Conservation (phyloP, 2,888 invertebrate genomes). For the Allophyes oxyacanthae region DNA sequence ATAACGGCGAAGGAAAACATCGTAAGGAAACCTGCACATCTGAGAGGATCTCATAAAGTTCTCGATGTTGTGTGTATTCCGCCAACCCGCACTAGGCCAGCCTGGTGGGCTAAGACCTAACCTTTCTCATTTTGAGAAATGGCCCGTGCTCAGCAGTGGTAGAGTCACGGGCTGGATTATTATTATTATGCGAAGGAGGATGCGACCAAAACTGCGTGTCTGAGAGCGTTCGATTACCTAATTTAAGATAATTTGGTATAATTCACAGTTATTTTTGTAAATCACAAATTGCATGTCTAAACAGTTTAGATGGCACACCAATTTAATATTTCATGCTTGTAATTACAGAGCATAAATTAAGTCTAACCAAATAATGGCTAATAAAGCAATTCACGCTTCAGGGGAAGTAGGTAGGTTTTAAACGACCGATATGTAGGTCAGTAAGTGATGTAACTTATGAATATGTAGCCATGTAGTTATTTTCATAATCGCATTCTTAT, state of each 20-base stretch:
- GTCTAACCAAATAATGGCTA: constrained; percentile 62
- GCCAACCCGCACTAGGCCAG: too few relatives aligned
- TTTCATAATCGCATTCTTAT: constrained; percentile 79
- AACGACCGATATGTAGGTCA: constrained; percentile 72
- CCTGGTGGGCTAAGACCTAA: too few relatives aligned
- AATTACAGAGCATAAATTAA: constrained; percentile 55
- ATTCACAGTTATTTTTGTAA: constrained; percentile 14
- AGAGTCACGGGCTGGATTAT: too few relatives aligned
- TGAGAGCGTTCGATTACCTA: not conserved
- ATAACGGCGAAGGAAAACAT: too few relatives aligned
- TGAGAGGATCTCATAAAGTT: too few relatives aligned
- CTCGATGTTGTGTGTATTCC: too few relatives aligned
- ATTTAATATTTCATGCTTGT: constrained; percentile 48
- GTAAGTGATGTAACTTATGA: constrained; percentile 75
- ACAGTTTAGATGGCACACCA: constrained; percentile 36
- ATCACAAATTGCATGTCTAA: constrained; percentile 42
- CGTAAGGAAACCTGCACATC: too few relatives aligned
- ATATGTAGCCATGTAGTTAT: constrained; percentile 74
- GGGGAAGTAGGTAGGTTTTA: constrained; percentile 66
- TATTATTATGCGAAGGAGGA: too few relatives aligned
- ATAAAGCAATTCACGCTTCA: constrained; percentile 75
- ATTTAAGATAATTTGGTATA: constrained; percentile 2
- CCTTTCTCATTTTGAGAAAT: too few relatives aligned
- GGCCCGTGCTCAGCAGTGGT: too few relatives aligned
- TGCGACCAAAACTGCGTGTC: not conserved